Evolutionary conservation across 1,140 invertebrate species (phyloP).

Genomic region (Paramacrobiotus metropolitanus): DNA sequence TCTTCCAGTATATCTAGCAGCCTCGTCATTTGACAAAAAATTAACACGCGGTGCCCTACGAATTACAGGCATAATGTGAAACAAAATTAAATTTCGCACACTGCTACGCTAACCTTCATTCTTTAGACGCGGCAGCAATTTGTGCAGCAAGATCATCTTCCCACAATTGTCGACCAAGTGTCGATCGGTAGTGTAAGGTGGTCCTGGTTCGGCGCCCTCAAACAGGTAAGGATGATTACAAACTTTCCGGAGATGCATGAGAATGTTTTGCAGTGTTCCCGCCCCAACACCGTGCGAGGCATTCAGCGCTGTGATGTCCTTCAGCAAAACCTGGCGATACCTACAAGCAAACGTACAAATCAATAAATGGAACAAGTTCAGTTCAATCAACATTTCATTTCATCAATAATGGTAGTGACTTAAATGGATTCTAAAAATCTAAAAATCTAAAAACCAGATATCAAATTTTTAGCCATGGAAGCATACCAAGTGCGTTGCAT

Average conservation of each 20-base stretch:
- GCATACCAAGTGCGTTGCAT: slow-evolving; percentile 12
- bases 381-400: too few relatives aligned
- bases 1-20: slow-evolving; percentile 69
- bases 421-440: too few relatives aligned
- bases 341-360: background rate
- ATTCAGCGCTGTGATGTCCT: slow-evolving; percentile 16
- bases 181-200: slow-evolving; percentile 30
- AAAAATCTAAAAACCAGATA: slow-evolving; percentile 6
- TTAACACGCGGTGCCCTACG: slow-evolving; percentile 36
- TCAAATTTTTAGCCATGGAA: background rate
- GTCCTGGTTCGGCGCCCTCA: slow-evolving; percentile 24
- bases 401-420: too few relatives aligned
- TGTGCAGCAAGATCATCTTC: slow-evolving; percentile 57
- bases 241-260: slow-evolving; percentile 40
- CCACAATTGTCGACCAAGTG: slow-evolving; percentile 47
- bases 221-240: slow-evolving; percentile 48
- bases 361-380: too few relatives aligned
- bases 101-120: slow-evolving; percentile 58
- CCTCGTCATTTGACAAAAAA: slow-evolving; percentile 87
- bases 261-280: slow-evolving; percentile 86
- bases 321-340: slow-evolving; percentile 13
- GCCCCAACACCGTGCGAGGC: slow-evolving; percentile 55
- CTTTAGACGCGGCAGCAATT: slow-evolving; percentile 42
- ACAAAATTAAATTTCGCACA: slow-evolving; percentile 93
- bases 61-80: slow-evolving; percentile 91